Conservation (phyloP, 2,113 vertebrate species). For the Melospiza georgiana region DNA sequence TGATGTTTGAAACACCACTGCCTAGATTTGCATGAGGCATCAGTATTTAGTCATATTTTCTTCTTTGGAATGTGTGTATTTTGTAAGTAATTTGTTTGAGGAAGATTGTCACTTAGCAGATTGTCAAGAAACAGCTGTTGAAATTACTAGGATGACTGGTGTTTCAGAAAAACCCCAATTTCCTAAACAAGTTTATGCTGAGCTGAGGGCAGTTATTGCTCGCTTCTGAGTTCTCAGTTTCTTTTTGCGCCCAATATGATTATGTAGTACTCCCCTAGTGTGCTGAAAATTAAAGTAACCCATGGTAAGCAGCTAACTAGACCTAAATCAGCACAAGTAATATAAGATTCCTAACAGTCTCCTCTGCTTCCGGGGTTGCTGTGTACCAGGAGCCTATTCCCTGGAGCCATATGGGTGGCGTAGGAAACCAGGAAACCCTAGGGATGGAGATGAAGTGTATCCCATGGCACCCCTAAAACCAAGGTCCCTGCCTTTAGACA, state of each 20-base stretch:
- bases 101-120: background rate
- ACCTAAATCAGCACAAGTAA: background rate
- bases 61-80: background rate
- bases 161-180: background rate
- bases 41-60: conserved; percentile 5
- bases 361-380: background rate
- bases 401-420: background rate
- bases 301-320: background rate
- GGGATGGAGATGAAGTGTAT: background rate
- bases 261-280: background rate
- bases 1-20: background rate
- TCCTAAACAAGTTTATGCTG: background rate
- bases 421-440: background rate
- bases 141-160: background rate
- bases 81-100: background rate
- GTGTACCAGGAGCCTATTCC: background rate
- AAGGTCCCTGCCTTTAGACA: background rate
- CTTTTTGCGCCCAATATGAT: background rate
- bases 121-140: background rate
- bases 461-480: background rate
- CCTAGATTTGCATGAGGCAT: background rate
- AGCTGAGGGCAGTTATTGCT: background rate
- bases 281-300: background rate
- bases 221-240: background rate
- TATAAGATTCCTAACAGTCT: background rate